Conservation (phyloP, 2,797 vertebrate genomes). For the Poecilia velifera region DNA sequence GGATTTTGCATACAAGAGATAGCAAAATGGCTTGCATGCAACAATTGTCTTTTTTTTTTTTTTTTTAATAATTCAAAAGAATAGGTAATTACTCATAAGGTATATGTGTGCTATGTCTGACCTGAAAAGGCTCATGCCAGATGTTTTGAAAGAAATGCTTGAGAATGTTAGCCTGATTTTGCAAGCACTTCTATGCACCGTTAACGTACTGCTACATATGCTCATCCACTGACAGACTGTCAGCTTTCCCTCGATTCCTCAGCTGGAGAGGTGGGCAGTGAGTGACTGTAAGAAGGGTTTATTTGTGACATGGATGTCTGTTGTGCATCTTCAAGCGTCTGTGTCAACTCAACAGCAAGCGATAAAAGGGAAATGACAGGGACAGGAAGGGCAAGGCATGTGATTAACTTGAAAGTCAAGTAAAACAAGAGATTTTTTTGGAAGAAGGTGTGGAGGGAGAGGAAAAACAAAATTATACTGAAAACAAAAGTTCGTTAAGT, state of each 20-base stretch:
- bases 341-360: conserved; percentile 14
- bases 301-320: conserved; percentile 40
- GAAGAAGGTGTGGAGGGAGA: neutral
- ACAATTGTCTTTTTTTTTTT: neutral
- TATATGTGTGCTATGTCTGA: neutral
- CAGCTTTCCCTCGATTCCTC: conserved; percentile 35
- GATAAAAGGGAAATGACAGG: neutral
- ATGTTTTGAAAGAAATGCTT: conserved; percentile 26
- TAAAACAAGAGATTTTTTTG: neutral
- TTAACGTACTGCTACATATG: conserved; percentile 18
- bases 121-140: neutral
- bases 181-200: conserved; percentile 27
- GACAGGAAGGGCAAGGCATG: conserved; percentile 7
- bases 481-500: neutral
- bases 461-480: neutral
- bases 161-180: conserved; percentile 16
- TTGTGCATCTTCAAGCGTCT: conserved; percentile 32
- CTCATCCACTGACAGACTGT: conserved; percentile 29
- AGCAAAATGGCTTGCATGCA: neutral
- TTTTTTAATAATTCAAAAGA: neutral
- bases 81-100: neutral
- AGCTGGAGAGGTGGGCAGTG: conserved; percentile 40
- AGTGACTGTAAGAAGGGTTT: conserved; percentile 37
- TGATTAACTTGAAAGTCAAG: conserved; percentile 17
- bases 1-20: neutral